Evolutionary conservation across 2,113 vertebrate species (phyloP).

Genomic region (Panurus biarmicus): DNA sequence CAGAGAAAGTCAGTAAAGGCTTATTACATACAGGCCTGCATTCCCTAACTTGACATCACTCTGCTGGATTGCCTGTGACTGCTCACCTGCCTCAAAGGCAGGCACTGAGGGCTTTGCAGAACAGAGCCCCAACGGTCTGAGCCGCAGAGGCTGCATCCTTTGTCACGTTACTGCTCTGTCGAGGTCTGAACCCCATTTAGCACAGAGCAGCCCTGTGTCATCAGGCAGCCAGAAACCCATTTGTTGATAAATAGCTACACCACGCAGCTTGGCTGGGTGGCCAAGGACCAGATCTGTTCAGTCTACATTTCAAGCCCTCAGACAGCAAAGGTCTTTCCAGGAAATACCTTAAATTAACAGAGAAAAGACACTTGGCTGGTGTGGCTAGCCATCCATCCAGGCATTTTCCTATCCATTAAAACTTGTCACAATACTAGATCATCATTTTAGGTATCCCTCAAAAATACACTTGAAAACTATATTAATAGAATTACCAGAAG

Average conservation of each 20-base stretch:
- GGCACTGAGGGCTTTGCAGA: neutral
- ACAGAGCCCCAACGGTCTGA: fast-evolving
- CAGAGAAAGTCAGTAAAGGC: neutral
- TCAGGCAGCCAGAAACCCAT: neutral
- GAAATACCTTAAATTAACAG: neutral
- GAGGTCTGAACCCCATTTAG: neutral
- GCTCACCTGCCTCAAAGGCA: neutral
- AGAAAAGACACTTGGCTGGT: neutral
- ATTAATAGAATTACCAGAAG: neutral
- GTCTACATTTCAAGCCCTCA: neutral
- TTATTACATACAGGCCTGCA: neutral
- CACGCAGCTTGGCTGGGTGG: neutral
- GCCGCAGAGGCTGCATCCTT: neutral
- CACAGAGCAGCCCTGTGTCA: neutral
- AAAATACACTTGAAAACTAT: neutral
- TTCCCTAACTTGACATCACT: neutral
- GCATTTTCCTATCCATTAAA: neutral
- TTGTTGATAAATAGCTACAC: neutral
- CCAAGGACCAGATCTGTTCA: neutral
- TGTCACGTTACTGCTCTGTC: fast-evolving
- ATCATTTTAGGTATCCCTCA: neutral
- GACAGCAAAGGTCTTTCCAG: neutral
- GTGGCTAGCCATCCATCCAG: fast-evolving
- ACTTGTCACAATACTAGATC: neutral
- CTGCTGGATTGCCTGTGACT: neutral